Evolutionary conservation across 1,140 invertebrate species (phyloP), one percentile per base, ranked within the genome.

Genomic region (Tyrophagus putrescentiae): DNA sequence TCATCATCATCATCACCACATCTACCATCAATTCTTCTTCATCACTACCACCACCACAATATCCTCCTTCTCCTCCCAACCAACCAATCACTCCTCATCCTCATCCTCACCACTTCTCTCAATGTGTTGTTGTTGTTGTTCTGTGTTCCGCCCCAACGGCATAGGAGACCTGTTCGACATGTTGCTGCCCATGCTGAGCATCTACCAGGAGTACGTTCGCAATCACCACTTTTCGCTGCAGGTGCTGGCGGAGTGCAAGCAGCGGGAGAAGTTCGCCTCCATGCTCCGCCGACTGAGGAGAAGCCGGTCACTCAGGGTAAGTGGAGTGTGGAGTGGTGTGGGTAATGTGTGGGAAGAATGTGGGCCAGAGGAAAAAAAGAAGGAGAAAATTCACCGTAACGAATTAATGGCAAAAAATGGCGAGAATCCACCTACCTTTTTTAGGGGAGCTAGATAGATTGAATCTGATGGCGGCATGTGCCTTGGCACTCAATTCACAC

Each of bases 181-280:
- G 85, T 73, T 92, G 65, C 77, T 92, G 62, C 88, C 89, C 42
- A 92, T 93, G 87, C 74, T 93, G 68, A 84, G 82, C 66, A 93
- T 93, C 70, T 93, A 93, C 75, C 88, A 93, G 75, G 88, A 93
- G 74, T 93, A 92, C 69, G 88, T 93, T 9, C 73, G 89, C 42
- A 93, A 92, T 72, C 89, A 93, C 72, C 88, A 93, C 71, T 93
- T 89, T 75, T 87, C 85, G 62, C 76, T 93, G 5, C 87, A 94
- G 75, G 88, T 93, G 3, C 76, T 94, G 41, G 90, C 89, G 0
- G 88, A 93, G 71, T 93, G 89, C 70, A 95, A 94, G 71, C 87
- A 91, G 72, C 78, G 78, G 63, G 75, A 80, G 23, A 79, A 82
- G 42, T 94, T 95, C 72, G 81, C 82, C 4, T 79, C 79, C 5